A percentile compares a stretch with the other conserved stretches of the same genome.
Evolutionary conservation across 2,888 invertebrate genomes (phyloP).

Genomic region (Strigamia maritima): DNA sequence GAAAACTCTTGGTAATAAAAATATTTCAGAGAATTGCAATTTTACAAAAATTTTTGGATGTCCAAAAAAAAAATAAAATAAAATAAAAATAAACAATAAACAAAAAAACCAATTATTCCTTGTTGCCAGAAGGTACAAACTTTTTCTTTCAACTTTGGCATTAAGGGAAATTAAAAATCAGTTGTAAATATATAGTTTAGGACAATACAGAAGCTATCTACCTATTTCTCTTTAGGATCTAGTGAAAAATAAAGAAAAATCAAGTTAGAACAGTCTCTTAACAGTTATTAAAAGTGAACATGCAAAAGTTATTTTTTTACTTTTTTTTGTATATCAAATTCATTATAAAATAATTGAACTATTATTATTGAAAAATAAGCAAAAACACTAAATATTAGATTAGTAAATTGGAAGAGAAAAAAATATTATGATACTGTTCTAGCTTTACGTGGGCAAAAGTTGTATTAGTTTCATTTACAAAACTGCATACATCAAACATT

Average conservation of each 20-base stretch:
- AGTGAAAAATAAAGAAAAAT: not conserved
- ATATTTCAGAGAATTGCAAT: conserved; percentile 34
- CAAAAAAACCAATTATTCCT: not conserved
- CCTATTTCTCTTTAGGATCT: conserved; percentile 13
- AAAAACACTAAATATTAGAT: conserved; percentile 9
- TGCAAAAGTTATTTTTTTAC: not conserved
- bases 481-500: conserved; percentile 24
- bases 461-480: conserved; percentile 25
- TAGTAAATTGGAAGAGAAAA: conserved; percentile 12
- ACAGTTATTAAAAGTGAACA: conserved; percentile 7
- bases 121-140: conserved; percentile 25
- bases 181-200: conserved; percentile 14
- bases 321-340: conserved; percentile 19
- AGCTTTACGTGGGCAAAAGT: conserved; percentile 19
- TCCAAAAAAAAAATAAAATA: not conserved
- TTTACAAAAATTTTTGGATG: conserved; percentile 6
- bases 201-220: conserved; percentile 38
- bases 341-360: not conserved
- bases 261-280: conserved; percentile 24
- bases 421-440: conserved; percentile 21
- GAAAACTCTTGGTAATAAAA: conserved; percentile 33
- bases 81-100: not conserved
- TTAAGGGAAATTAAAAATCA: conserved; percentile 31
- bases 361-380: not conserved
- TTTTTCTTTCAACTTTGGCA: conserved; percentile 17